Base-by-base conservation (phyloP, 2,888 invertebrate genomes). In the Lathronympha strigana region DNA sequence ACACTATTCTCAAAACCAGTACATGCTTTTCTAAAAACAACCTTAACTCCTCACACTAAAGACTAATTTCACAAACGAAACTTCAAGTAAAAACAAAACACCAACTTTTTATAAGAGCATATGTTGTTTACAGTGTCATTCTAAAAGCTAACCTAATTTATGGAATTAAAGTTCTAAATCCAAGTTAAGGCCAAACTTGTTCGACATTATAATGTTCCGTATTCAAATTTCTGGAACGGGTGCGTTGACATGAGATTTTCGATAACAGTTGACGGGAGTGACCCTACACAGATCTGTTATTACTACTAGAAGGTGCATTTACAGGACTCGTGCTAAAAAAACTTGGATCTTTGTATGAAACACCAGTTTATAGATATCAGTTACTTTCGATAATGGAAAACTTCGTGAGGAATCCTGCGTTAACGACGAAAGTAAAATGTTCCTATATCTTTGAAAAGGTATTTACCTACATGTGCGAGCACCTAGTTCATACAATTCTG, bases 231-330 rank as follows among this genome's bases (percentile, higher is more conserved):
- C 17, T 33, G 49, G 63, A 61, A 64, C 62, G 50, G 47, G 68
- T 68, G 33, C 66, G 50, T 72, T 70, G 71, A 70, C 71, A 68
- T 71, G 45, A 67, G 71, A 67, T 66, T 23, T 21, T 6, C 60
- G 69, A 67, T 15, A 63, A 40, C 17, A 19, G 33, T 53, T 21
- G 54, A n/a, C 21, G 21, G 33, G 61, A 49, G 28, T 55, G 63
- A 63, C 55, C 63, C 55, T 40, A 28, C 38, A 13, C 6, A 2
- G 11, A 19, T 21, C 19, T 5, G 5, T 21, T 4, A 19, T 13
- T 9, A 21, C 19, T 4, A 45, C 21, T 45, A 45, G 43, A 21
- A 0, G 13, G 13, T 11, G 43, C 21, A 33, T 8, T 25, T 4
- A 4, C 6, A 4, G 25, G 6, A 25, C 25, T 4, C n/a, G n/a